phyloP scores from a whole-genome alignment of 2,797 vertebrate genomes.

The Florisuga fusca region DNA sequence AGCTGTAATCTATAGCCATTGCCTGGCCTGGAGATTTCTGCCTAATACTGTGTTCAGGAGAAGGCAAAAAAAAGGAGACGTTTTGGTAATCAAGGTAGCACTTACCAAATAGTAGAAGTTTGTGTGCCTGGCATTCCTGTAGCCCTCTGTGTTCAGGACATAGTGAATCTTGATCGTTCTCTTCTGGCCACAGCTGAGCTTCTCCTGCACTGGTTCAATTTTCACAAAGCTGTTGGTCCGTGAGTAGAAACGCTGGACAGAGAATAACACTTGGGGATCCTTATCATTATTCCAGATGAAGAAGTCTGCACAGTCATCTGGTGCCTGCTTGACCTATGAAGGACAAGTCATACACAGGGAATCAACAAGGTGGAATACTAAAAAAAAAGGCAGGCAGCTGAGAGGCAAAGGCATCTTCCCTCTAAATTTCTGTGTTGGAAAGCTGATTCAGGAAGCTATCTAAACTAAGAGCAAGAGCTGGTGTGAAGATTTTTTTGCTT shows the following conservation, averaged over 20 bases:
- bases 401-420: neutral
- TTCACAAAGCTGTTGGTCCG: conserved; percentile 85
- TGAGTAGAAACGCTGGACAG: conserved; percentile 80
- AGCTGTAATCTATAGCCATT: neutral
- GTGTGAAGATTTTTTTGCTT: neutral
- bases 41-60: neutral
- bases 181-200: conserved; percentile 77
- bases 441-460: neutral
- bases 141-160: conserved; percentile 79
- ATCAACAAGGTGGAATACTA: neutral
- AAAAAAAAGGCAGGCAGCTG: neutral
- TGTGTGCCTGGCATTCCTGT: conserved; percentile 58
- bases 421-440: neutral
- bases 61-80: neutral
- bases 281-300: conserved; percentile 32
- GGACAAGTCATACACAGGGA: neutral
- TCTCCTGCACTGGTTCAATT: conserved; percentile 64
- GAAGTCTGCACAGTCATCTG: conserved; percentile 15
- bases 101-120: conserved; percentile 86
- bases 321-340: conserved; percentile 53
- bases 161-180: conserved; percentile 71
- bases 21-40: neutral
- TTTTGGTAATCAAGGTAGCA: neutral
- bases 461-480: neutral
- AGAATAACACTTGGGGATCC: conserved; percentile 41